Conservation (phyloP, 1,140 invertebrate species). For the Neoseiulus cucumeris region DNA sequence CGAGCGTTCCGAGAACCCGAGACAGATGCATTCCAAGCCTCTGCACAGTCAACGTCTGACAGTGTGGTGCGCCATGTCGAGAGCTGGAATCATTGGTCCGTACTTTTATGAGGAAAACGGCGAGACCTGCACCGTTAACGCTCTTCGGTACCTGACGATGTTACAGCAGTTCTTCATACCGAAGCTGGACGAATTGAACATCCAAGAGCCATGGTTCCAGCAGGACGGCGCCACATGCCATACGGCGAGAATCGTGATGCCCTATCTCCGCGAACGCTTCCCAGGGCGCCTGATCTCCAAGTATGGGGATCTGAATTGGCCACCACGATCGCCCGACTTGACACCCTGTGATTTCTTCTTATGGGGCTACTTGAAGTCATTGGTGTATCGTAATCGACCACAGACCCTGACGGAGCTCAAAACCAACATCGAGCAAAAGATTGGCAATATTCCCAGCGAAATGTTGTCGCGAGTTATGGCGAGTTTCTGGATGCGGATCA, state of each 20-base stretch:
- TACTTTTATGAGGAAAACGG: conserved; percentile 5
- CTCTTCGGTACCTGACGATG: neutral
- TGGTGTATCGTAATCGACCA: conserved; percentile 15
- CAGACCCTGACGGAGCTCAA: neutral
- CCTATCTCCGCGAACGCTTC: too few species aligned
- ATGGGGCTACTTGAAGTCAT: conserved; percentile 20
- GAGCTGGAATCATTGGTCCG: neutral
- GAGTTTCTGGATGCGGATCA: too few species aligned
- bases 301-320: conserved; percentile 12
- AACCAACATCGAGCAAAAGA: too few species aligned
- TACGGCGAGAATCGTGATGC: neutral
- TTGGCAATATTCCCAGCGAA: too few species aligned
- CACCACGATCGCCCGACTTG: conserved; percentile 21
- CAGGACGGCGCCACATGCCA: conserved; percentile 11
- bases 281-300: too few species aligned
- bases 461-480: too few species aligned
- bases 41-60: neutral
- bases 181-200: neutral
- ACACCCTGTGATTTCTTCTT: conserved; percentile 19
- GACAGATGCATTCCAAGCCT: neutral
- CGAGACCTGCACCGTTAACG: neutral
- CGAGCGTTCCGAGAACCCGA: too few species aligned
- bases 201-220: neutral
- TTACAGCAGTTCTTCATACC: neutral
- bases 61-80: conserved; percentile 9